Evolutionary conservation across 1,140 invertebrate genomes (phyloP).

Genomic region (Megathymus violae): DNA sequence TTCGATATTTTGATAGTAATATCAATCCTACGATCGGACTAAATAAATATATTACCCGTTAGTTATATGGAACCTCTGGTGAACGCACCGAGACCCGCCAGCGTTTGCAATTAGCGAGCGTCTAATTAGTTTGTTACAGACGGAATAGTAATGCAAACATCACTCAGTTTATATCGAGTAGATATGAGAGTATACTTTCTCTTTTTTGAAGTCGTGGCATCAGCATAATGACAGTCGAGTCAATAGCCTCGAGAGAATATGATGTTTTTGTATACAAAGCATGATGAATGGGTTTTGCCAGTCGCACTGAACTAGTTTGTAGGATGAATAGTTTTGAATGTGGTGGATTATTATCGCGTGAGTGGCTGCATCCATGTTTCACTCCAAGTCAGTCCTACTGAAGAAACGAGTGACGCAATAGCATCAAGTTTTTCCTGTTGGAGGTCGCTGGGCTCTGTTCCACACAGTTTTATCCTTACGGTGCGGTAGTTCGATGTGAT

Average conservation of each 20-base stretch:
- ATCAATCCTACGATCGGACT: slow-evolving; percentile 21
- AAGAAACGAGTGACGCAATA: no score
- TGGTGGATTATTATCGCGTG: no score
- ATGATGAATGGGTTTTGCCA: not conserved
- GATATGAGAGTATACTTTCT: not conserved
- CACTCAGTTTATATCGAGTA: not conserved
- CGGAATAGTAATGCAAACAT: not conserved
- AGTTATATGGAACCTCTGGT: not conserved
- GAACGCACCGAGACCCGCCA: not conserved
- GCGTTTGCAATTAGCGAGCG: slow-evolving; percentile 13
- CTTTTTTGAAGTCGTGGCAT: slow-evolving; percentile 1
- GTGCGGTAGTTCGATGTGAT: no score
- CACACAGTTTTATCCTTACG: no score
- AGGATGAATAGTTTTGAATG: not conserved
- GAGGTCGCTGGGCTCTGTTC: no score
- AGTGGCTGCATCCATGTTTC: no score
- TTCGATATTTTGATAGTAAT: no score
- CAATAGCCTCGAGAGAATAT: not conserved
- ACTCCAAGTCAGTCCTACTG: no score
- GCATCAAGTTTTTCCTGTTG: no score
- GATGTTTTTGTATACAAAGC: not conserved
- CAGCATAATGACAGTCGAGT: not conserved
- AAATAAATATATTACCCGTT: no score
- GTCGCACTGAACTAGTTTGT: not conserved
- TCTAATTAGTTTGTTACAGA: slow-evolving; percentile 18